These are phyloP conservation scores for Oreochromis spilurus DNA, from an alignment of 2,113 vertebrate species.

Conservation along the genomic window DNA sequence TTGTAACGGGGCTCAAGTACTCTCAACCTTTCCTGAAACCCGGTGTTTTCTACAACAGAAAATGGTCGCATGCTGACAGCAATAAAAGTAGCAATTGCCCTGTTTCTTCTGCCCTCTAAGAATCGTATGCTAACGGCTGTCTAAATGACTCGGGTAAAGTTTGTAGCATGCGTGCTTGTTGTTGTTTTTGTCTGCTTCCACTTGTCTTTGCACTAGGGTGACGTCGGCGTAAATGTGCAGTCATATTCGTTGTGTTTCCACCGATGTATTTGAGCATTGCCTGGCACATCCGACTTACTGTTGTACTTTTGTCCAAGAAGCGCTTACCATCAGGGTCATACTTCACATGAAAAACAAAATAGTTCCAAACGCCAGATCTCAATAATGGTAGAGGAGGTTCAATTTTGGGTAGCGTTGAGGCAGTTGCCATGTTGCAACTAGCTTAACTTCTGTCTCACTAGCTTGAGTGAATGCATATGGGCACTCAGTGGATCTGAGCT, in stretches of 20 bases:
- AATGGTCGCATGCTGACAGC: neutral
- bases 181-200: no score
- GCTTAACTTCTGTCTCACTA: neutral
- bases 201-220: no score
- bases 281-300: no score
- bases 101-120: neutral
- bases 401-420: rapidly evolving
- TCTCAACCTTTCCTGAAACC: neutral
- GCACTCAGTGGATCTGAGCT: neutral
- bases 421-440: neutral
- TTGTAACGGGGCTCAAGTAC: no score
- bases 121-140: neutral
- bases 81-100: neutral
- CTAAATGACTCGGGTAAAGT: neutral
- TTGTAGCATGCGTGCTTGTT: no score
- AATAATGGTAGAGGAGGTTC: neutral
- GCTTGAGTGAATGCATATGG: neutral
- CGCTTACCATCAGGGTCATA: no score
- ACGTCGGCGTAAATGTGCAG: no score
- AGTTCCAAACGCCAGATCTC: rapidly evolving
- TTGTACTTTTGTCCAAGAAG: no score
- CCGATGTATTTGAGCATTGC: no score
- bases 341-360: neutral
- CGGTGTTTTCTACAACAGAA: neutral
- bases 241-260: no score